Base-by-base conservation (phyloP, 2,113 vertebrate species). In the Oplegnathus fasciatus region DNA sequence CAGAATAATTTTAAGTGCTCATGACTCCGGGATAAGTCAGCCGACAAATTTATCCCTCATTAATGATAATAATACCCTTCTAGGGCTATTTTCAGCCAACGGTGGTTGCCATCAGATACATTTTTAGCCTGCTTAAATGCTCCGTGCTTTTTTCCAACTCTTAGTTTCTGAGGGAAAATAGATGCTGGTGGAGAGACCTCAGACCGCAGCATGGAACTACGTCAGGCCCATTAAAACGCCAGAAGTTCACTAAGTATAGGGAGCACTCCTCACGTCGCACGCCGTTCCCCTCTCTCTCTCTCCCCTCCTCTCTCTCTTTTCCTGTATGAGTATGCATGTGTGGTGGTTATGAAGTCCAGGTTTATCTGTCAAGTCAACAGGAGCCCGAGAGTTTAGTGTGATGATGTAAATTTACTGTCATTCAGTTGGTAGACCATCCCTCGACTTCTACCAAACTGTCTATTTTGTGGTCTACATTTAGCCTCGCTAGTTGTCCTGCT, bases 31-130 rank as follows among this genome's bases (percentile, higher is more conserved):
- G 77, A 79, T 83, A 89, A 92, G 92, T 92, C 92, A 87, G 91
- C 91, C 80, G 92, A 94, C 93, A 93, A 95, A 94, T 94, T 87
- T 93, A 94, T 93, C 91, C 94, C 89, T 88, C 91, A 94, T 95
- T 95, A 95, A 95, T 95, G 94, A 93, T 95, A 95, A 96, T 95
- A 93, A 94, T 95, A 95, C 93, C 94, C 94, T 93, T 88, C 75
- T 67, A 50, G 62, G 87, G 91, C 93, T 95, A 95, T 96, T 96
- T 95, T 95, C 91, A 94, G 93, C 89, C 88, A 80, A 83, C 30
- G n/a, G 91, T 77, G 92, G 94, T 94, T 94, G 90, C 93, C 94
- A 92, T 92, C 83, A 87, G 85, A 91, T 91, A 90, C 94, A 95
- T 95, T 95, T 96, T 95, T 95, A 95, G 93, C 94, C 92, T 94